A percentile compares a stretch with the other conserved stretches of the same genome.
phyloP scores from a whole-genome alignment of 1,140 invertebrate genomes.

The Drosophila cardini region DNA sequence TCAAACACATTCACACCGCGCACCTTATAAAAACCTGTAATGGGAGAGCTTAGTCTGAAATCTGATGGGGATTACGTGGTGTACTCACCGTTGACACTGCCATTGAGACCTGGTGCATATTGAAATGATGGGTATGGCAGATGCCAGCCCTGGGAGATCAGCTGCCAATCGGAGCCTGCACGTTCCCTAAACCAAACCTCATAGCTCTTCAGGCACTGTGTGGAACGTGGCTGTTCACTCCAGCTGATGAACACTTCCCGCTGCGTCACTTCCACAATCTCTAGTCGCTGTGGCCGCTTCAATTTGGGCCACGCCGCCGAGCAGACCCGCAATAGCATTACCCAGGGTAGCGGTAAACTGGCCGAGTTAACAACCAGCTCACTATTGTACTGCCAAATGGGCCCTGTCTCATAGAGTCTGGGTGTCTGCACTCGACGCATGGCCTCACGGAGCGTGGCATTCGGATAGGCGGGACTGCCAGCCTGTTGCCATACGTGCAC shows the following conservation, averaged over 20 bases:
- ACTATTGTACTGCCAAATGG: slow-evolving; percentile 75
- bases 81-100: slow-evolving; percentile 67
- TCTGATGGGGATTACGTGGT: not conserved
- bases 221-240: slow-evolving; percentile 63
- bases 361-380: slow-evolving; percentile 71
- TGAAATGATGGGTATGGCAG: slow-evolving; percentile 83
- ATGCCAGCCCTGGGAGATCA: slow-evolving; percentile 69
- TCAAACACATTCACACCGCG: slow-evolving; percentile 76
- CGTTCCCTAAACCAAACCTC: slow-evolving; percentile 76
- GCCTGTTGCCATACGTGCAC: slow-evolving; percentile 64
- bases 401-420: slow-evolving; percentile 60
- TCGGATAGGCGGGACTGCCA: slow-evolving; percentile 70
- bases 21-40: slow-evolving; percentile 78
- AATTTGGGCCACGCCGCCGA: slow-evolving; percentile 62
- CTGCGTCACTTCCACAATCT: slow-evolving; percentile 60
- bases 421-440: slow-evolving; percentile 72
- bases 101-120: slow-evolving; percentile 49
- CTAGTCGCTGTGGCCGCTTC: slow-evolving; percentile 57
- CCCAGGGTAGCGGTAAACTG: slow-evolving; percentile 71
- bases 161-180: slow-evolving; percentile 52
- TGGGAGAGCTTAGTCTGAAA: not conserved
- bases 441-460: slow-evolving; percentile 61
- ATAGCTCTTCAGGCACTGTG: slow-evolving; percentile 76
- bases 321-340: slow-evolving; percentile 72
- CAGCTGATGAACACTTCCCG: slow-evolving; percentile 77